These are phyloP conservation scores for Neodiprion lecontei DNA, from an alignment of 1,140 invertebrate species.

Conservation along the genomic window DNA sequence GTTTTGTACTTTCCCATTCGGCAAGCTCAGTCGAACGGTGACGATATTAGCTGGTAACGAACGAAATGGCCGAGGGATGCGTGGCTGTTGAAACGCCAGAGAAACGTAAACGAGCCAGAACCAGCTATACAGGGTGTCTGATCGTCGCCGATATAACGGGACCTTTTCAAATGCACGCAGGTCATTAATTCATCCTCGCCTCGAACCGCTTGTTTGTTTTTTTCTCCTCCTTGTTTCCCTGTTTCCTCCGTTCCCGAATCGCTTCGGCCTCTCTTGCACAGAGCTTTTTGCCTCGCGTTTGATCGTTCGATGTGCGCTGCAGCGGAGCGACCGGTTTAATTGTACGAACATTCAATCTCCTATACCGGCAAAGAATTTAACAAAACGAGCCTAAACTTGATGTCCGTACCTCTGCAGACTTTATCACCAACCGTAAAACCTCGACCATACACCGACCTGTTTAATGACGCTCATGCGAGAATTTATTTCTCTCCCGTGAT, in stretches of 20 bases:
- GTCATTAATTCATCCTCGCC: too few relatives aligned
- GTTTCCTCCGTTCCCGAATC: not conserved
- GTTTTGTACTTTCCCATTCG: too few relatives aligned
- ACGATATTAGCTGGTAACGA: too few relatives aligned
- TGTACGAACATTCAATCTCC: not conserved
- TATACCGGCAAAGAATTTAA: not conserved
- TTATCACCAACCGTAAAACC: not conserved
- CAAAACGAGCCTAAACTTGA: slow-evolving; percentile 1
- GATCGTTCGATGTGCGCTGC: not conserved
- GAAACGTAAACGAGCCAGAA: too few relatives aligned
- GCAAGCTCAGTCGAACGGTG: too few relatives aligned
- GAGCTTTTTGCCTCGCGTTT: not conserved
- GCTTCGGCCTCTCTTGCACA: not conserved
- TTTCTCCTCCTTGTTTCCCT: not conserved
- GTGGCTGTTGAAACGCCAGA: too few relatives aligned
- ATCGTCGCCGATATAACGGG: too few relatives aligned
- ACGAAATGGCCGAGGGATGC: too few relatives aligned
- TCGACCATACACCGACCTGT: not conserved
- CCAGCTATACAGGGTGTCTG: too few relatives aligned
- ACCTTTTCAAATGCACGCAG: too few relatives aligned
- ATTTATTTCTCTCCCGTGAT: not conserved
- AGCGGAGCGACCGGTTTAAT: not conserved
- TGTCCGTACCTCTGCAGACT: not conserved
- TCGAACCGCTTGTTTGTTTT: not conserved
- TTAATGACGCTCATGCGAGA: not conserved